Evolutionary conservation across 2,113 vertebrate species (phyloP), one percentile per base, ranked within the genome.

Genomic region (Pseudorhombus dupliciocellatus): DNA sequence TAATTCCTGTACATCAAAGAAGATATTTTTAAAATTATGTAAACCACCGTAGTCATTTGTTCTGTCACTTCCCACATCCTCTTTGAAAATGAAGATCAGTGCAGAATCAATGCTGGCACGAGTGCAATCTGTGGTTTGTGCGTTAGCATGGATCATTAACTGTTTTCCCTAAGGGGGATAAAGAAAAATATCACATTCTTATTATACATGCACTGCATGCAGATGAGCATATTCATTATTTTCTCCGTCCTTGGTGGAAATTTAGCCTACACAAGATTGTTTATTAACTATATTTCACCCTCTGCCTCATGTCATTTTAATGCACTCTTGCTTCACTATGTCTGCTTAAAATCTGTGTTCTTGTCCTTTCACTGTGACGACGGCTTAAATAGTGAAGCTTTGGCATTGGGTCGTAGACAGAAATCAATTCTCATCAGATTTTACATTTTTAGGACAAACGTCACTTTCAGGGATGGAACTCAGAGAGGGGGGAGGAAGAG

Each of bases 81-180:
- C 60, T 58, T 30, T 66, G 55, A 57, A 55, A 59, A 42, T 71
- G 18, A 25, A 63, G 34, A 74, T 74, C 28, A 67, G 61, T 55
- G 42, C 73, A 37, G 40, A 77, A 24, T 55, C 10, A 15, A 2
- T 28, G 50, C 52, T 51, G 56, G 58, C 60, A 75, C 50, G 75
- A 73, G 46, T 58, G 30, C 77, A 75, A 60, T 81, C 42, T 72
- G 57, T 46, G 48, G 48, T 74, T 70, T 67, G 3, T 77, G 65
- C 42, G 22, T 74, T 70, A 37, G 66, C 52, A 70, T 30, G 73
- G 59, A 80, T 78, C 83, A 85, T 85, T 78, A 85, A 68, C 57
- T 65, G 40, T 52, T 63, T 42, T 58, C 70, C 83, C 66, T 50
- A 0, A 42, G 66, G 74, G 26, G 63, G 57, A 63, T 75, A 64